A percentile compares a stretch with the other conserved stretches of the same genome.
Evolutionary conservation across 2,113 vertebrate species (phyloP).

Genomic region (Cottus gobio): DNA sequence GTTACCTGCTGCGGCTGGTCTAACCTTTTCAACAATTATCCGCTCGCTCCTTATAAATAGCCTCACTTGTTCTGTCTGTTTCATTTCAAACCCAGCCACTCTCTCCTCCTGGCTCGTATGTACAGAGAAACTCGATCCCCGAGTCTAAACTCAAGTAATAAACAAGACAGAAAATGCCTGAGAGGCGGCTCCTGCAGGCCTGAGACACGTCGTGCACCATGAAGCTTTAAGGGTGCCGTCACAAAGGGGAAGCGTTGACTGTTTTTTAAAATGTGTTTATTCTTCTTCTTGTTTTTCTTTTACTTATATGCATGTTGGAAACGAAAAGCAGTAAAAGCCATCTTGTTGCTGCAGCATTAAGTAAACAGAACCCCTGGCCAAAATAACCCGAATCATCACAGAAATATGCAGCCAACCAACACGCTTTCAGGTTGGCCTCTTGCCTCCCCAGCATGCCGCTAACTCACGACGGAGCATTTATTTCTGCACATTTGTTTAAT

Average conservation of each 20-base stretch:
- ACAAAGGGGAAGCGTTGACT: slow-evolving; percentile 26
- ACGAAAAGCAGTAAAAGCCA: slow-evolving; percentile 30
- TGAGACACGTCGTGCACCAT: slow-evolving; percentile 53
- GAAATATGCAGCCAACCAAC: slow-evolving; percentile 38
- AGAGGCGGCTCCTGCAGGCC: slow-evolving; percentile 43
- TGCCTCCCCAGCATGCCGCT: slow-evolving; percentile 31
- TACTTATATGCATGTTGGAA: slow-evolving; percentile 18
- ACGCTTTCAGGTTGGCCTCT: slow-evolving; percentile 30
- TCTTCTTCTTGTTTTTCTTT: slow-evolving; percentile 15
- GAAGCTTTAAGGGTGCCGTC: slow-evolving; percentile 46
- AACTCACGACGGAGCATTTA: slow-evolving; percentile 21
- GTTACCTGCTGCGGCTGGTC: slow-evolving; percentile 59
- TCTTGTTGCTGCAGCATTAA: slow-evolving; percentile 48
- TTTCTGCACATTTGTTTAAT: slow-evolving; percentile 37
- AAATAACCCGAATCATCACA: slow-evolving; percentile 33
- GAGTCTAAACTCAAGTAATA: slow-evolving; percentile 68
- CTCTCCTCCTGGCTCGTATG: slow-evolving; percentile 44
- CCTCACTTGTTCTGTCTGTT: slow-evolving; percentile 68
- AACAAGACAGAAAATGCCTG: slow-evolving; percentile 60
- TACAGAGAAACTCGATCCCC: slow-evolving; percentile 65
- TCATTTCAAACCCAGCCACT: slow-evolving; percentile 66
- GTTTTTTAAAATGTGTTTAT: slow-evolving; percentile 13
- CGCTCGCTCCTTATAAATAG: slow-evolving; percentile 71
- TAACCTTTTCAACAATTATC: slow-evolving; percentile 79
- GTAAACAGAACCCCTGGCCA: slow-evolving; percentile 31